phyloP scores from a whole-genome alignment of 2,888 invertebrate genomes.

The Bembecia ichneumoniformis region DNA sequence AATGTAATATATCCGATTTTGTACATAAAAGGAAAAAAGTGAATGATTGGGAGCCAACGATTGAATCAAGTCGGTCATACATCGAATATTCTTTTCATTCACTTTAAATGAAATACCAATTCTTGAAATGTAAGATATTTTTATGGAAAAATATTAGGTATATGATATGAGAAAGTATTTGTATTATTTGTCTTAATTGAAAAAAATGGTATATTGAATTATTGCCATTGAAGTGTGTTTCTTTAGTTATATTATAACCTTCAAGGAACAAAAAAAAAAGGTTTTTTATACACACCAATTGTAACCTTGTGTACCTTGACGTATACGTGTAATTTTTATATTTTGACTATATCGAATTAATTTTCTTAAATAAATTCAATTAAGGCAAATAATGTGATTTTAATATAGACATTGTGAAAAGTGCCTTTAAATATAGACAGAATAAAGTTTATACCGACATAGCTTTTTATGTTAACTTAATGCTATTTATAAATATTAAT shows the following conservation, averaged over 20 bases:
- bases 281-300: too few species aligned
- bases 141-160: not conserved
- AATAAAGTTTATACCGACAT: conserved; percentile 70
- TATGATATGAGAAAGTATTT: not conserved
- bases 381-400: conserved; percentile 48
- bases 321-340: not conserved
- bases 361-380: conserved; percentile 15
- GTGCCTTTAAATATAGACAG: conserved; percentile 70
- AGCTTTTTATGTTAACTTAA: conserved; percentile 71
- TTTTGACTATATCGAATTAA: not conserved
- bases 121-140: not conserved
- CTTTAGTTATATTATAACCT: too few species aligned
- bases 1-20: conserved; percentile 49
- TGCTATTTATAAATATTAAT: conserved; percentile 70
- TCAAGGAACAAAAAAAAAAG: too few species aligned
- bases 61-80: conserved; percentile 5
- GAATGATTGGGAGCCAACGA: conserved; percentile 25
- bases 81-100: not conserved
- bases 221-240: not conserved
- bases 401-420: conserved; percentile 67
- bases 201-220: not conserved
- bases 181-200: not conserved
- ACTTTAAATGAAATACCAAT: not conserved
- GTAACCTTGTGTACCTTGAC: not conserved
- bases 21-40: conserved; percentile 41